Conservation (phyloP, 2,888 invertebrate species). For the Nesidiocoris tenuis region DNA sequence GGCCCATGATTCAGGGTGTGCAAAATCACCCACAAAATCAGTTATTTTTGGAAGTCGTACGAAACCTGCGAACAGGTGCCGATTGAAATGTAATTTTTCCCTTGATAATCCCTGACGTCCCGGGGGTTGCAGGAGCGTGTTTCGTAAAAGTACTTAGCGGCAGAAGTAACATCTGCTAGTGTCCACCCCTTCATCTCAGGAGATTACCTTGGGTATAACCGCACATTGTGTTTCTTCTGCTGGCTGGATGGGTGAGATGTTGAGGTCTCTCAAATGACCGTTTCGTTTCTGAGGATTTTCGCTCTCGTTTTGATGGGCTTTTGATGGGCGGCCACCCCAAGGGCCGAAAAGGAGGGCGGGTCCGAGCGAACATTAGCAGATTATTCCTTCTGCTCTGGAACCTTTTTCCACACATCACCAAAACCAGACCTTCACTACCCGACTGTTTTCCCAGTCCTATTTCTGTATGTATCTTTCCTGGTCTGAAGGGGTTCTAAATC, state of each 20-base stretch:
- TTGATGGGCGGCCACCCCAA: constrained; percentile 20
- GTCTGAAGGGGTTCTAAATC: constrained; percentile 14
- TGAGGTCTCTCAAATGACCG: constrained; percentile 17
- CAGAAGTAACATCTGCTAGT: constrained; percentile 20
- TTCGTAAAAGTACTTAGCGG: background rate
- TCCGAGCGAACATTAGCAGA: constrained; percentile 29
- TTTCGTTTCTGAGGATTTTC: constrained; percentile 33
- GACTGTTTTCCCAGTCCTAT: background rate
- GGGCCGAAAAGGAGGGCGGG: constrained; percentile 11
- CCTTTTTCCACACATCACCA: background rate
- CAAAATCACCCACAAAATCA: too few species aligned
- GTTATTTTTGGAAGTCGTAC: too few species aligned
- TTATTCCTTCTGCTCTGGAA: constrained; percentile 19
- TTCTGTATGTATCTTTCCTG: constrained; percentile 22
- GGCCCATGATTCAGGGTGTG: too few species aligned
- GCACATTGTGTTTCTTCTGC: background rate
- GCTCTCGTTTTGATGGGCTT: constrained; percentile 28
- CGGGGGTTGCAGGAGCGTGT: background rate
- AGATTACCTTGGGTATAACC: constrained; percentile 4
- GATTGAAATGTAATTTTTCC: background rate
- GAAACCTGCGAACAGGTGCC: background rate
- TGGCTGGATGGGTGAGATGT: background rate
- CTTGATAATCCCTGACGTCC: background rate
- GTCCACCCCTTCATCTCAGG: constrained; percentile 21
- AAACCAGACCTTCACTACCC: background rate